Conservation (phyloP, 1,140 invertebrate species). For the Marisa cornuarietis region DNA sequence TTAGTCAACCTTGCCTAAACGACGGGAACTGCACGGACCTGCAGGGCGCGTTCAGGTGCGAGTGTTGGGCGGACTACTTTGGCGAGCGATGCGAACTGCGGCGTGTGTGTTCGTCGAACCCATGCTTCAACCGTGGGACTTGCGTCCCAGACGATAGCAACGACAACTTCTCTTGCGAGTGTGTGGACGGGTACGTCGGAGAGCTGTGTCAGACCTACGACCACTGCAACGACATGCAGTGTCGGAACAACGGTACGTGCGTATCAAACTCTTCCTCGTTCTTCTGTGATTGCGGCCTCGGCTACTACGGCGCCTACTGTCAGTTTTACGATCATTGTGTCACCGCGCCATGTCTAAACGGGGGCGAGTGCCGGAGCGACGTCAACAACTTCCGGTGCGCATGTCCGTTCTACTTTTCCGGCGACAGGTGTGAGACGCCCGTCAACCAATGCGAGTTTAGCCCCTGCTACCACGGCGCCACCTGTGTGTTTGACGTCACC, state of each 20-base stretch:
- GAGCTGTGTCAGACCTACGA: conserved; percentile 40
- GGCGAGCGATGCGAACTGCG: conserved; percentile 61
- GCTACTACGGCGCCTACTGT: conserved; percentile 42
- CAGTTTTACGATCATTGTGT: conserved; percentile 37
- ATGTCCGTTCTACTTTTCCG: conserved; percentile 36
- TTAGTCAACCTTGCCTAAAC: conserved; percentile 53
- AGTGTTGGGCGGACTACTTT: conserved; percentile 38
- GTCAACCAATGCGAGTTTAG: conserved; percentile 43
- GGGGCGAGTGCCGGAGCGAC: conserved; percentile 40
- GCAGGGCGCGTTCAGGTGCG: conserved; percentile 55
- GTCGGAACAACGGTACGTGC: conserved; percentile 37
- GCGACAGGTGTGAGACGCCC: conserved; percentile 39
- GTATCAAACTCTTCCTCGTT: conserved; percentile 13
- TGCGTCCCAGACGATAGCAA: conserved; percentile 40
- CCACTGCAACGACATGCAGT: conserved; percentile 30
- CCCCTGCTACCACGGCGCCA: conserved; percentile 34
- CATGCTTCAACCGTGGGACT: conserved; percentile 48
- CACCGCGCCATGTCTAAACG: conserved; percentile 37
- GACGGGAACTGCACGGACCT: conserved; percentile 59
- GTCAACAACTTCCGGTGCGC: conserved; percentile 33
- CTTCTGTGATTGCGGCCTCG: conserved; percentile 30
- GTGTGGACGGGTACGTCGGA: conserved; percentile 38
- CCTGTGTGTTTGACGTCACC: conserved; percentile 25
- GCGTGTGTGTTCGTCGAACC: conserved; percentile 38
- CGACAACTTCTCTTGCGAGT: conserved; percentile 39